phyloP scores from a whole-genome alignment of 2,797 vertebrate genomes.

The Pseudotriccus pelzelni region DNA sequence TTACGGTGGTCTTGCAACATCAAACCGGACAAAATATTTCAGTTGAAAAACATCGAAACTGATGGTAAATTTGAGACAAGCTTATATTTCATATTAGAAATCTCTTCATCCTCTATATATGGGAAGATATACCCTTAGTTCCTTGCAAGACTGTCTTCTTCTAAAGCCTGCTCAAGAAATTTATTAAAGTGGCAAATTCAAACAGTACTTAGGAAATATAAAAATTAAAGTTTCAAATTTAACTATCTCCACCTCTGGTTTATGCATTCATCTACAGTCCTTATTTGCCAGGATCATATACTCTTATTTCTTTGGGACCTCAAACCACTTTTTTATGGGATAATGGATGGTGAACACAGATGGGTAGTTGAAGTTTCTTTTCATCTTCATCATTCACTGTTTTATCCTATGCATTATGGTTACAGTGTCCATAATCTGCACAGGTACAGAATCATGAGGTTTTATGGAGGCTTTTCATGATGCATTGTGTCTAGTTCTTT shows the following conservation, averaged over 20 bases:
- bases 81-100: not conserved
- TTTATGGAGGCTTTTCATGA: not conserved
- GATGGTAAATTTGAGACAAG: not conserved
- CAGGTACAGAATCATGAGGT: not conserved
- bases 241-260: not conserved
- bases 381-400: not conserved
- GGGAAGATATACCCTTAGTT: not conserved
- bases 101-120: not conserved
- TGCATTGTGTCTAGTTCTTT: not conserved
- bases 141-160: not conserved
- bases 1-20: not conserved
- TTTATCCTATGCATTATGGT: not conserved
- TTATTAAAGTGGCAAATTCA: not conserved
- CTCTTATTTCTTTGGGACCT: not conserved
- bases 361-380: not conserved
- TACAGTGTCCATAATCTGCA: not conserved
- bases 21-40: slow-evolving; percentile 15
- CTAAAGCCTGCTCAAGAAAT: not conserved
- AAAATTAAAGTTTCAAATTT: not conserved
- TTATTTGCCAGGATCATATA: not conserved
- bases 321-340: not conserved
- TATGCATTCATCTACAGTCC: not conserved
- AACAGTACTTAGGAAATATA: not conserved
- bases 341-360: not conserved
- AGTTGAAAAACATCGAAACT: not conserved